Base-by-base conservation (phyloP, 23 tunicate genomes). In the Halocynthia roretzi region DNA sequence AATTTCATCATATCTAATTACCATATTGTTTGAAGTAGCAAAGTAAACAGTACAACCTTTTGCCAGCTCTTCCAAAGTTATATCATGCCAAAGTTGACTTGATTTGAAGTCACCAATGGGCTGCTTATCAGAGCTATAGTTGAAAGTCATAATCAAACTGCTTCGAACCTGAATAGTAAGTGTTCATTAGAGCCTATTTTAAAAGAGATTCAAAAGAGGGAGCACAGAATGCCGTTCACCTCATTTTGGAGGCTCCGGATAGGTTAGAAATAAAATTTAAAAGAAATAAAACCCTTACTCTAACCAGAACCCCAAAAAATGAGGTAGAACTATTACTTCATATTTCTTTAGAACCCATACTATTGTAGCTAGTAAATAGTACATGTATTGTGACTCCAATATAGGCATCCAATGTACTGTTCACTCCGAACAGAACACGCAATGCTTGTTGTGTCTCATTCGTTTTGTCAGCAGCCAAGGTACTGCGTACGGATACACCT, bases 391-490 rank as follows among this genome's bases (percentile, higher is more conserved):
- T 51, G 14, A 81, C 76, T 81, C 91, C 91, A 75, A 81, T 72
- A 54, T 86, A 86, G 10, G 86, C 61, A 7, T 75, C 67, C 20
- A 61, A 23, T 17, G 81, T 51, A 56, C 66, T 44, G 8, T 44
- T 19, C 4, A 20, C 14, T n/a, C 12, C 19, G 7, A 67, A 81
- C 31, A 70, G 20, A 23, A 8, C 44, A 31, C 8, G 56, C 44
- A 86, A 54, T 7, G 17, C 10, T 12, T 49, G 15, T 0, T 86
- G 84, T 17, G 50, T 81, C 18, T 50, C 53, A 8, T 7, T 48
- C 40, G 60, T 66, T 76, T 86, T 86, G 58, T 81, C 91, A 7
- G 91, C 76, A 57, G 85, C 85, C 53, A 86, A 54, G 17, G 14
- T 75, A 7, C 76, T 85, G 11, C 61, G 61, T 51, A 70, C 22